phyloP scores from a whole-genome alignment of 2,888 invertebrate species.

The Cheilosia pagana region DNA sequence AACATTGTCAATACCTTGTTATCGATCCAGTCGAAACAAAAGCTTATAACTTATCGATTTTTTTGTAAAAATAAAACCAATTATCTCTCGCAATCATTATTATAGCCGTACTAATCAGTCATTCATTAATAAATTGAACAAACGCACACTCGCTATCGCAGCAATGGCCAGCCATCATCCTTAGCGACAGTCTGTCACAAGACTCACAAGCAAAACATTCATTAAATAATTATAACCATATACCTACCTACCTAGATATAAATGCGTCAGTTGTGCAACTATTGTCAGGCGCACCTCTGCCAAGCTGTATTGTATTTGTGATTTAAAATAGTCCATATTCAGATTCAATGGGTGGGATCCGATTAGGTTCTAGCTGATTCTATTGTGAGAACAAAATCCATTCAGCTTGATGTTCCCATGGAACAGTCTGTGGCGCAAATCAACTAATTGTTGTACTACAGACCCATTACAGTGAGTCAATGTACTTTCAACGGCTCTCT shows the following conservation, averaged over 20 bases:
- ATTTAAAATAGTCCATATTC: constrained; percentile 1
- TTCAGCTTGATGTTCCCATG: not conserved
- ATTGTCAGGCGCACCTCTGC: constrained; percentile 19
- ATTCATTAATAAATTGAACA: constrained; percentile 16
- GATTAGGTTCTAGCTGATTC: constrained; percentile 12
- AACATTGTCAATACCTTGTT: constrained; percentile 16
- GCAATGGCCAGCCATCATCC: constrained; percentile 6
- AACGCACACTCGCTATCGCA: constrained; percentile 1
- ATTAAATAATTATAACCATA: constrained; percentile 10
- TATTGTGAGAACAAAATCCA: constrained; percentile 10
- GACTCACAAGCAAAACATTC: constrained; percentile 2
- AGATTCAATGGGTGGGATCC: constrained; percentile 3
- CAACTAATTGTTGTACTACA: constrained; percentile 9
- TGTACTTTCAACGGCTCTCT: constrained; percentile 14
- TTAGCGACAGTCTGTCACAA: not conserved
- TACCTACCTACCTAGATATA: too few relatives aligned
- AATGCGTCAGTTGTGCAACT: constrained; percentile 35
- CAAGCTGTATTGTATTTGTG: not conserved
- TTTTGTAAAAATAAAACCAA: constrained; percentile 5
- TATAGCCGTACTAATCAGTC: constrained; percentile 29
- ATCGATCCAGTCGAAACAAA: constrained; percentile 10
- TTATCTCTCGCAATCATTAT: constrained; percentile 22
- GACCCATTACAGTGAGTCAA: constrained; percentile 5
- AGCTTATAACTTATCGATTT: constrained; percentile 3
- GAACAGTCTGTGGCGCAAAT: not conserved